phyloP scores from a whole-genome alignment of 1,140 invertebrate genomes.

The Ylistrum balloti region DNA sequence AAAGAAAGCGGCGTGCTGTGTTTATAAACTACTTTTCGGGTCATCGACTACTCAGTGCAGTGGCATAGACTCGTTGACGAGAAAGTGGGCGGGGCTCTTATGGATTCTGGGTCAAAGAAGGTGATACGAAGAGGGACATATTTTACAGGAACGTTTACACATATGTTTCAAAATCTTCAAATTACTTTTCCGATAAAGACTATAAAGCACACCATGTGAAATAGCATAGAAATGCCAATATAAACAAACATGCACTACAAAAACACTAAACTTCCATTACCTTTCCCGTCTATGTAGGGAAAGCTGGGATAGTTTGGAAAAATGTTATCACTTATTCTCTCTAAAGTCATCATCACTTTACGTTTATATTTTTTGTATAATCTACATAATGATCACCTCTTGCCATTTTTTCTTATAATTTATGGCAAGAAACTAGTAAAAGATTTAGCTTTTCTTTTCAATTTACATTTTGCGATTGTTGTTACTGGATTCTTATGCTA shows the following conservation, averaged over 20 bases:
- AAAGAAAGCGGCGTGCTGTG: conserved; percentile 37
- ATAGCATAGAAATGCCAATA: background rate
- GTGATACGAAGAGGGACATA: background rate
- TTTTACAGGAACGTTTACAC: background rate
- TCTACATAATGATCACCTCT: too few relatives aligned
- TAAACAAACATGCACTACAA: background rate
- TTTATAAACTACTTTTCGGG: conserved; percentile 39
- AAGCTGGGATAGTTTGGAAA: too few relatives aligned
- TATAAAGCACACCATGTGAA: conserved; percentile 24
- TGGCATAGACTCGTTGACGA: conserved; percentile 18
- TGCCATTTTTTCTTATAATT: too few relatives aligned
- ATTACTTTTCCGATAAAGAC: conserved; percentile 6
- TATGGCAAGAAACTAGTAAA: too few relatives aligned
- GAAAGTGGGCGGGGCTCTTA: conserved; percentile 30
- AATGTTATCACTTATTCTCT: too few relatives aligned
- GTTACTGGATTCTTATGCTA: too few relatives aligned
- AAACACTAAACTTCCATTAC: background rate
- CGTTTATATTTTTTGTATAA: too few relatives aligned
- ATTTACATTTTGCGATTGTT: too few relatives aligned
- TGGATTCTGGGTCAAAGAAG: conserved; percentile 24
- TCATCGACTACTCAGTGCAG: conserved; percentile 37
- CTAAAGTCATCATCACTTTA: too few relatives aligned
- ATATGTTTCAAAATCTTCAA: background rate
- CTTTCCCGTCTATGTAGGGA: background rate
- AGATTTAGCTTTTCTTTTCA: too few relatives aligned